Conservation (phyloP, 2,888 invertebrate genomes). For the Pardosa pseudoannulata region DNA sequence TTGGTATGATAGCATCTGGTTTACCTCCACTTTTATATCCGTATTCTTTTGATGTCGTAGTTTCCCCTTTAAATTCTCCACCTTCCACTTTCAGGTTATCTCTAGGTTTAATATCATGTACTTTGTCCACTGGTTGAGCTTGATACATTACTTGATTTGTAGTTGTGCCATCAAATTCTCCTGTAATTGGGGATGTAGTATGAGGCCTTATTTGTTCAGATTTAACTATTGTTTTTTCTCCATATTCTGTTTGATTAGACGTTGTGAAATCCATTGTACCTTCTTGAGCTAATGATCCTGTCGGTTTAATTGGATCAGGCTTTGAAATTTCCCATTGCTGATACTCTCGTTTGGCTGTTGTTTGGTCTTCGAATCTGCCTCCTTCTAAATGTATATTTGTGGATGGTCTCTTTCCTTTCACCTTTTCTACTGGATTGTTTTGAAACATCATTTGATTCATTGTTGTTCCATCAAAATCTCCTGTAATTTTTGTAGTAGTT, state of each 20-base stretch:
- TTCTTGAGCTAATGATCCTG: constrained; percentile 65
- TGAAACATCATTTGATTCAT: constrained; percentile 60
- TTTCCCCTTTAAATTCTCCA: constrained; percentile 50
- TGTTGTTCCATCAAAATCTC: constrained; percentile 61
- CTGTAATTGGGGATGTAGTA: constrained; percentile 14
- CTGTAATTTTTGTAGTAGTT: constrained; percentile 22
- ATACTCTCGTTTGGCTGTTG: constrained; percentile 56
- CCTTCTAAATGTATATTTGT: constrained; percentile 53
- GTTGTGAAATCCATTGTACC: constrained; percentile 70
- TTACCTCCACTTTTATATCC: constrained; percentile 52
- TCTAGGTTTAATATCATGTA: constrained; percentile 57
- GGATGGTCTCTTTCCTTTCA: constrained; percentile 44
- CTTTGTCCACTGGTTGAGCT: constrained; percentile 18
- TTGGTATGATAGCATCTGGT: constrained; percentile 55
- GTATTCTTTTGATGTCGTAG: constrained; percentile 41
- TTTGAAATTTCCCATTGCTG: constrained; percentile 61
- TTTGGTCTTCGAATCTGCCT: constrained; percentile 44
- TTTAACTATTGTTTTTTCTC: constrained; percentile 20
- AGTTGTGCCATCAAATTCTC: constrained; percentile 56
- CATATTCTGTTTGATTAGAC: constrained; percentile 24
- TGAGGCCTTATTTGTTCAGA: constrained; percentile 28
- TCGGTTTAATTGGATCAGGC: constrained; percentile 56
- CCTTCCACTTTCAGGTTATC: constrained; percentile 44
- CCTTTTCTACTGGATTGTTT: constrained; percentile 28
- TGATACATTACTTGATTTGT: constrained; percentile 51